These are phyloP conservation scores for Drosophila guanche DNA, from an alignment of 1,140 invertebrate genomes.

Conservation along the genomic window DNA sequence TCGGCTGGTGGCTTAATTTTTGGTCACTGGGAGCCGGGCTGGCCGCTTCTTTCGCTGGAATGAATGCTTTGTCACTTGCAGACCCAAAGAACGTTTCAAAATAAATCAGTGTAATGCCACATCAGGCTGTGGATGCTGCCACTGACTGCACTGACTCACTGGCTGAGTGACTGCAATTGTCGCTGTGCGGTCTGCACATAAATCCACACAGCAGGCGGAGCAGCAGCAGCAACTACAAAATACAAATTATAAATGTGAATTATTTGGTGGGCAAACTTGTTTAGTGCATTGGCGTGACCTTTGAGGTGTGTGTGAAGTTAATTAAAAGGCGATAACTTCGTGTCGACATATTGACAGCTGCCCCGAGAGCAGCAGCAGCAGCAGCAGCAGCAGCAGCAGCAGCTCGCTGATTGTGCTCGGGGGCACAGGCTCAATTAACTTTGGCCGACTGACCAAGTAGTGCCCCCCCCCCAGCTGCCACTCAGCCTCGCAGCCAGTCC, in stretches of 20 bases:
- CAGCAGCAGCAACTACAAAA: background rate
- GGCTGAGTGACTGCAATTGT: slow-evolving; percentile 51
- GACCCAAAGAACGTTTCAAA: slow-evolving; percentile 78
- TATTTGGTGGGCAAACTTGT: slow-evolving; percentile 1
- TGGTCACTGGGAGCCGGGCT: background rate
- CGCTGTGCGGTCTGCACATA: slow-evolving; percentile 34
- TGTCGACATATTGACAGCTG: slow-evolving; percentile 56
- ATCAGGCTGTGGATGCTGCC: slow-evolving; percentile 31
- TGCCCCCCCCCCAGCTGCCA: slow-evolving; percentile 1
- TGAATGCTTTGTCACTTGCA: slow-evolving; percentile 60
- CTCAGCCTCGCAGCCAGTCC: background rate
- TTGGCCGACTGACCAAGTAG: slow-evolving; percentile 74
- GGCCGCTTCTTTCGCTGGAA: slow-evolving; percentile 50
- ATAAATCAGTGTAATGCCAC: slow-evolving; percentile 72
- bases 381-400: slow-evolving; percentile 9
- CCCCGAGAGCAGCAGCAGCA: slow-evolving; percentile 28
- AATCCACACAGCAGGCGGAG: slow-evolving; percentile 23
- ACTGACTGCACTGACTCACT: slow-evolving; percentile 7
- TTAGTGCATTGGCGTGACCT: slow-evolving; percentile 49
- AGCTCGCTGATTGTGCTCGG: slow-evolving; percentile 5
- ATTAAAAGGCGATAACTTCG: slow-evolving; percentile 66
- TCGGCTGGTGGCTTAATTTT: background rate
- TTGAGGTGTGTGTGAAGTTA: slow-evolving; percentile 63
- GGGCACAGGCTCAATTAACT: slow-evolving; percentile 51
- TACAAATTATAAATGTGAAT: slow-evolving; percentile 12